Evolutionary conservation across 2,797 vertebrate genomes (phyloP), one percentile per base, ranked within the genome.

Genomic region (Phoebastria nigripes): DNA sequence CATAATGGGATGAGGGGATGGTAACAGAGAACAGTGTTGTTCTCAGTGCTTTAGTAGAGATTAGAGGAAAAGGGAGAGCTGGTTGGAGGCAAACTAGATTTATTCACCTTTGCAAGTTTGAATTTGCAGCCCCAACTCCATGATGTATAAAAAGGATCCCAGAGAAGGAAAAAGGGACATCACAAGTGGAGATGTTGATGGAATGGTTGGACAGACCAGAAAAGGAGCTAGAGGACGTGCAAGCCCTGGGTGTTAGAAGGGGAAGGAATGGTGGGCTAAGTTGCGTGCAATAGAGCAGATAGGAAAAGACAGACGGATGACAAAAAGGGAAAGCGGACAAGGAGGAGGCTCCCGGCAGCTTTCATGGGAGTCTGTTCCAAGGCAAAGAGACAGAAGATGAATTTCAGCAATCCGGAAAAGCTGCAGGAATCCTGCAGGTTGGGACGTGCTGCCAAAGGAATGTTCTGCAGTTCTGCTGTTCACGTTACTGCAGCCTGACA

Each of bases 341-440:
- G 72, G 70, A 72, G 42, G 51, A 84, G 9, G 28, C 62, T 94
- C 55, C 79, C 7, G 0, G 49, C 0, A 0, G 82, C 91, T 88
- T 93, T 72, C 65, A 21, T 0, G 1, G 80, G 76, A 72, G 52
- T 10, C 73, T 82, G 51, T 79, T 94, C 87, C 89, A 70, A 88
- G 84, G 79, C 84, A 76, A 6, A 74, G 87, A 94, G 94, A 72
- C 85, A 94, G 73, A 33, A 93, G 96, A 94, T 91, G 49, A 65
- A 95, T 97, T 82, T 94, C 87, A 83, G 89, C 81, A 87, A 19
- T 87, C 83, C 2, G 0, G 90, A 89, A 76, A 87, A 96, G 93
- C 95, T 94, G 61, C 89, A 95, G 96, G 96, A 95, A 86, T 96
- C 79, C 87, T 81, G 95, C 96, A 96, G 95, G 93, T 96, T 95